Percentiles rank a stretch among this genome's conserved stretches.
Evolutionary conservation across 2,797 vertebrate genomes (phyloP).

Genomic region (Poliocrania exsul): DNA sequence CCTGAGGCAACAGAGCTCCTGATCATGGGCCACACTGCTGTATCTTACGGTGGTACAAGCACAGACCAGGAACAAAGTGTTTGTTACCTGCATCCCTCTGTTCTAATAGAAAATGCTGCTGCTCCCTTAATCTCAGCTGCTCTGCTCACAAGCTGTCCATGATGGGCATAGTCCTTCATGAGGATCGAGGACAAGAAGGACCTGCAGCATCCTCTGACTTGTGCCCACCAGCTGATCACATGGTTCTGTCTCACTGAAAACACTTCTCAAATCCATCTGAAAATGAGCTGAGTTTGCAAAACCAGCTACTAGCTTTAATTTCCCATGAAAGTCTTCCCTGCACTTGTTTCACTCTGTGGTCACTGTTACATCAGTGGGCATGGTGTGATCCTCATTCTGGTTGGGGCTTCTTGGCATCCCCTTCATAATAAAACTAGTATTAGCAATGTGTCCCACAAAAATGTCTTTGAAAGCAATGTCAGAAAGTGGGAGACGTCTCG

Average conservation of each 20-base stretch:
- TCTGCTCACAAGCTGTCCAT: not conserved
- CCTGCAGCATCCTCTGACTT: not conserved
- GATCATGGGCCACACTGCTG: not conserved
- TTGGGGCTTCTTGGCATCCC: not conserved
- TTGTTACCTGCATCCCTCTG: not conserved
- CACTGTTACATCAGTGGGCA: not conserved
- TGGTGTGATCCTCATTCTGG: not conserved
- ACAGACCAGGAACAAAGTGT: not conserved
- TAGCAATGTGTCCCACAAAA: constrained; percentile 19
- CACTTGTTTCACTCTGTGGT: constrained; percentile 4
- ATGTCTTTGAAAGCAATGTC: constrained; percentile 18
- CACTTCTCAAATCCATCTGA: not conserved
- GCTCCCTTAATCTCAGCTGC: not conserved
- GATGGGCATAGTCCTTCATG: not conserved
- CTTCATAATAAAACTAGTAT: not conserved
- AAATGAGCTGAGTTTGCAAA: not conserved
- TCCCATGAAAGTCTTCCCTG: not conserved
- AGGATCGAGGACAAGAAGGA: not conserved
- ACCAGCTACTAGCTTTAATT: not conserved
- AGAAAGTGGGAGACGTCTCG: not conserved
- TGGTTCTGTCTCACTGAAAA: not conserved
- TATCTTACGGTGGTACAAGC: not conserved
- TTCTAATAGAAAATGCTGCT: not conserved
- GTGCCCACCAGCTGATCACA: not conserved
- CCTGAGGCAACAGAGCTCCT: not conserved